phyloP scores from a whole-genome alignment of 1,140 invertebrate species.

The Drosophila repleta region DNA sequence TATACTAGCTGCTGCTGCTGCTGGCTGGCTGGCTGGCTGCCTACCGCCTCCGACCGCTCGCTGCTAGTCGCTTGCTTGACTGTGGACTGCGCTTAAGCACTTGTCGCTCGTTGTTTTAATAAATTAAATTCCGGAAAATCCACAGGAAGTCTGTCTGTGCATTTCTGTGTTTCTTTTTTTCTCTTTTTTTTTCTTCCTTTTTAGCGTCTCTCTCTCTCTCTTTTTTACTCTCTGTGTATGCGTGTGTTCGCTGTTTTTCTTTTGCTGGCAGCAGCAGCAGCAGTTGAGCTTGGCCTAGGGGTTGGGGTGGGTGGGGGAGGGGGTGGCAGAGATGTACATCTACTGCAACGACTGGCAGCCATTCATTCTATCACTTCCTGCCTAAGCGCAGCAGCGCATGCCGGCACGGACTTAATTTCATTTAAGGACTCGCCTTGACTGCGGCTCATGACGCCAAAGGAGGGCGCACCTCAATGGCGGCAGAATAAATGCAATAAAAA shows the following conservation, averaged over 20 bases:
- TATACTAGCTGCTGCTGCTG: neutral
- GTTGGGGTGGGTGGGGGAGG: neutral
- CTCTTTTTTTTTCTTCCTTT: conserved; percentile 3
- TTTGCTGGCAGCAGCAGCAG: conserved; percentile 6
- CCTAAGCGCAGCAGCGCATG: conserved; percentile 59
- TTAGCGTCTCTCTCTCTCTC: conserved; percentile 8
- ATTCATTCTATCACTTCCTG: conserved; percentile 80
- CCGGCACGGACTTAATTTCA: conserved; percentile 78
- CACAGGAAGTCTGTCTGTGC: conserved; percentile 81
- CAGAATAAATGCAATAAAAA: conserved; percentile 66
- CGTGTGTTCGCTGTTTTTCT: neutral
- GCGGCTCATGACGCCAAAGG: conserved; percentile 1
- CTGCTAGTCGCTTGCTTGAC: neutral
- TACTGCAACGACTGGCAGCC: conserved; percentile 50
- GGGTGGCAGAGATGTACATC: neutral
- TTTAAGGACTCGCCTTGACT: conserved; percentile 57
- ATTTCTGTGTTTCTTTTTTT: conserved; percentile 22
- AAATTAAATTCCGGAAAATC: conserved; percentile 83
- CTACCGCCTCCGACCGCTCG: neutral
- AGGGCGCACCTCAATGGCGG: conserved; percentile 23
- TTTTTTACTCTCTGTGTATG: neutral
- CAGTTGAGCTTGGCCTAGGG: neutral
- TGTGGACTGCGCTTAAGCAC: conserved; percentile 30
- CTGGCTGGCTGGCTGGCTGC: neutral
- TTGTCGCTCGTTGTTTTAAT: conserved; percentile 75